Evolutionary conservation across 2,797 vertebrate genomes (phyloP).

Genomic region (Apodemus agrarius): DNA sequence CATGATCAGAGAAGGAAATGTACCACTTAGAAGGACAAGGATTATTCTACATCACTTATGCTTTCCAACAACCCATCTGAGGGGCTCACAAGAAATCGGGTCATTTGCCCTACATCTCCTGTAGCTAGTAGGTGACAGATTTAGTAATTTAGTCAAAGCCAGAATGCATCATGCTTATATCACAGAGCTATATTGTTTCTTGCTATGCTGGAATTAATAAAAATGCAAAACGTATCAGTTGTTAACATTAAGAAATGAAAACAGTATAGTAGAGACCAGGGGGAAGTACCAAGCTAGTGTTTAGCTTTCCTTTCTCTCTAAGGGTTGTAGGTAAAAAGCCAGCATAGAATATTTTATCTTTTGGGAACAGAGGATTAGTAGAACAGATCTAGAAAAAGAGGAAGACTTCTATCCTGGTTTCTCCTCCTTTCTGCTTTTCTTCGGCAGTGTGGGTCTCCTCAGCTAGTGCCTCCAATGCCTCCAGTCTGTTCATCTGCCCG

Average conservation of each 20-base stretch:
- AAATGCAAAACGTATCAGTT: not conserved
- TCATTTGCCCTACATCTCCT: slow-evolving; percentile 27
- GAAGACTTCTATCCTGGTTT: not conserved
- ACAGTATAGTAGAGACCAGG: not conserved
- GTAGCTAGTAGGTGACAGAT: slow-evolving; percentile 14
- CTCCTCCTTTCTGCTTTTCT: not conserved
- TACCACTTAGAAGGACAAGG: slow-evolving; percentile 48
- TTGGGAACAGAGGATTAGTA: not conserved
- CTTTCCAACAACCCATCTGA: not conserved
- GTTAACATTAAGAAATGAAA: not conserved
- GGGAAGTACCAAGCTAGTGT: not conserved
- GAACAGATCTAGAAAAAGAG: not conserved
- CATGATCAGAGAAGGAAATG: not conserved
- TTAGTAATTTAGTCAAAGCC: slow-evolving; percentile 14
- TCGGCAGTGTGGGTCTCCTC: not conserved
- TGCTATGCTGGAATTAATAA: slow-evolving; percentile 54
- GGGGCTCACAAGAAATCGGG: not conserved
- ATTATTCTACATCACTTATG: slow-evolving; percentile 36
- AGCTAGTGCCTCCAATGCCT: not conserved
- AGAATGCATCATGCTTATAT: slow-evolving; percentile 14
- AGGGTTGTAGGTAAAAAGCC: not conserved
- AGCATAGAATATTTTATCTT: not conserved
- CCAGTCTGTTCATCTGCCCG: not conserved
- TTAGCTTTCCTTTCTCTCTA: not conserved
- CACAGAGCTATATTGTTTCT: not conserved